phyloP scores from a whole-genome alignment of 1,140 invertebrate species.

The Bombus pascuorum region DNA sequence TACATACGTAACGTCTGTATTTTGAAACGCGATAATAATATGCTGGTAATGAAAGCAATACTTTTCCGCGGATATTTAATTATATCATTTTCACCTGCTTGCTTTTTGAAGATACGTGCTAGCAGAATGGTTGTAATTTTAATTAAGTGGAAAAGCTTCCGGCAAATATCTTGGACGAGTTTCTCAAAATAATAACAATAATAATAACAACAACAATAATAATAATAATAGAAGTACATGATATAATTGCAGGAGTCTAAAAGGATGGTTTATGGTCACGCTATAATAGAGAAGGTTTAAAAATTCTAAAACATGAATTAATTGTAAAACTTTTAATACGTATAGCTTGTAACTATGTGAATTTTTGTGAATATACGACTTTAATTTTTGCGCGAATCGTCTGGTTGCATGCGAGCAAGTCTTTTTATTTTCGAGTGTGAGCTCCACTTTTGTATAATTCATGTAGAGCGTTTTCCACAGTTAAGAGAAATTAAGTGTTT shows the following conservation, averaged over 20 bases:
- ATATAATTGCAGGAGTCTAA: neutral
- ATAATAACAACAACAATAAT: neutral
- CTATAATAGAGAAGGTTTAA: too few relatives aligned
- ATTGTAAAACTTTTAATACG: neutral
- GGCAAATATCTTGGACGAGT: neutral
- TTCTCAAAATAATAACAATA: neutral
- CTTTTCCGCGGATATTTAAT: too few relatives aligned
- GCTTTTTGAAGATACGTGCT: too few relatives aligned
- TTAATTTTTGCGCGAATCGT: conserved; percentile 8
- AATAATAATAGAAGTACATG: neutral
- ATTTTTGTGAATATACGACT: neutral
- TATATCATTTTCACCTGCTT: too few relatives aligned
- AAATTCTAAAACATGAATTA: neutral
- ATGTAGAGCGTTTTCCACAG: neutral
- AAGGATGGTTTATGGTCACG: neutral
- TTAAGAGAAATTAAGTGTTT: conserved; percentile 1
- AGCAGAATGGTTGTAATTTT: neutral
- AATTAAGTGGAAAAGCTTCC: neutral
- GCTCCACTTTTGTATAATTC: conserved; percentile 11
- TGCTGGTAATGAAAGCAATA: too few relatives aligned
- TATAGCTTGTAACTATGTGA: neutral
- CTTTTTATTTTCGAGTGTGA: neutral
- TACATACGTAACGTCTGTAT: too few relatives aligned
- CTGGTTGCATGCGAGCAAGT: neutral
- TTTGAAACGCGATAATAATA: too few relatives aligned